phyloP scores from a whole-genome alignment of 53 echinoderm and acorn worm species.

The Paracentrotus lividus region DNA sequence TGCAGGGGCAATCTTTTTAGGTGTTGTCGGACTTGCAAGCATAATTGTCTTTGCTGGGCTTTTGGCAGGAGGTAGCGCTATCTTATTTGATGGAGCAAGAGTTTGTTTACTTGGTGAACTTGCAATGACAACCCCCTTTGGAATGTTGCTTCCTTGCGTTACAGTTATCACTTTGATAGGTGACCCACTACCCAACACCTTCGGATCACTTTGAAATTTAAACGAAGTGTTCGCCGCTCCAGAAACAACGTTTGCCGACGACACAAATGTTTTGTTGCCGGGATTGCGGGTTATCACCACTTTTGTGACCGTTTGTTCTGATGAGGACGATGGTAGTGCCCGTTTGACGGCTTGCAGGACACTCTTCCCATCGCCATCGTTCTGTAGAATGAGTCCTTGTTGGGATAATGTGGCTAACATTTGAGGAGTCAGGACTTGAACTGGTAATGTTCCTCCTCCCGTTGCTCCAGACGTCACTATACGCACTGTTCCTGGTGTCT shows the following conservation, averaged over 20 bases:
- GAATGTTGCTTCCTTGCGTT: slow-evolving; percentile 80
- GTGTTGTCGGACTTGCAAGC: slow-evolving; percentile 69
- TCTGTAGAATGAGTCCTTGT: slow-evolving; percentile 65
- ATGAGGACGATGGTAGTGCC: slow-evolving; percentile 8
- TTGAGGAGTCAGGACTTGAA: slow-evolving; percentile 61
- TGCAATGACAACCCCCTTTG: slow-evolving; percentile 78
- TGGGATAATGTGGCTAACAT: slow-evolving; percentile 45
- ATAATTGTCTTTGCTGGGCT: slow-evolving; percentile 79
- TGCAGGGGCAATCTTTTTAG: slow-evolving; percentile 92
- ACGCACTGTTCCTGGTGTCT: slow-evolving; percentile 9
- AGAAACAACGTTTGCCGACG: slow-evolving; percentile 74
- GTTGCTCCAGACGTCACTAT: not conserved
- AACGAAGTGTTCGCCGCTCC: slow-evolving; percentile 70
- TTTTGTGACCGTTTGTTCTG: slow-evolving; percentile 88
- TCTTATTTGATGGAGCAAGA: slow-evolving; percentile 70
- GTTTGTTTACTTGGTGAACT: slow-evolving; percentile 81
- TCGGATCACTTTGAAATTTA: slow-evolving; percentile 73
- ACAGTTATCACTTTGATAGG: slow-evolving; percentile 95
- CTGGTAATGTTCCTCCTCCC: not conserved
- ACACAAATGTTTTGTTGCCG: slow-evolving; percentile 68
- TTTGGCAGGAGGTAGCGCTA: slow-evolving; percentile 81
- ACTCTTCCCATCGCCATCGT: slow-evolving; percentile 57
- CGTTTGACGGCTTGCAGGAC: slow-evolving; percentile 60
- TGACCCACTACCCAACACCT: slow-evolving; percentile 80
- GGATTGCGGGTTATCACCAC: slow-evolving; percentile 92